Evolutionary conservation across 2,113 vertebrate species (phyloP).

Genomic region (Calidris pygmaea): DNA sequence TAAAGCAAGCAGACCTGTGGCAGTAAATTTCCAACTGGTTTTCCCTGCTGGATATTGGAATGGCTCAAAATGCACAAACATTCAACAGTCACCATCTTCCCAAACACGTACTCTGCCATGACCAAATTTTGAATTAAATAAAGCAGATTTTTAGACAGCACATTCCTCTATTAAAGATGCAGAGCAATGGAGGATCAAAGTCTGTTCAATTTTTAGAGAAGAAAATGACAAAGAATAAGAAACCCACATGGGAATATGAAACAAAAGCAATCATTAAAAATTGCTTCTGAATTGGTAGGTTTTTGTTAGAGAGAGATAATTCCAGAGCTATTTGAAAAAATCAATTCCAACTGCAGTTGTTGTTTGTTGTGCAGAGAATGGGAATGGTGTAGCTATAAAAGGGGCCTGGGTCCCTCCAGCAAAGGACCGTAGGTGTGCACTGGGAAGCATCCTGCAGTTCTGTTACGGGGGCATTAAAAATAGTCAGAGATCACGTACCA

Average conservation of each 20-base stretch:
- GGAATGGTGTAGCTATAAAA: slow-evolving; percentile 9
- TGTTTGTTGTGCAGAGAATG: slow-evolving; percentile 15
- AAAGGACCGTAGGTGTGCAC: slow-evolving; percentile 24
- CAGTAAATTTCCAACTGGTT: neutral
- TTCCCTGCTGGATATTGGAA: neutral
- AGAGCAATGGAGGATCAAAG: slow-evolving; percentile 14
- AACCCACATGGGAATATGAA: slow-evolving; percentile 45
- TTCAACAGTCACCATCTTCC: neutral
- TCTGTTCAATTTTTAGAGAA: slow-evolving; percentile 20
- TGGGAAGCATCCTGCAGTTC: neutral
- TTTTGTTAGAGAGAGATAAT: slow-evolving; percentile 55
- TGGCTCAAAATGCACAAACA: neutral
- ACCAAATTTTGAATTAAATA: neutral
- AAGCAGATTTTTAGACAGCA: neutral
- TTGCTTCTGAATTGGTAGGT: slow-evolving; percentile 32
- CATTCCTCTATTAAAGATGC: neutral
- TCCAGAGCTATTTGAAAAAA: slow-evolving; percentile 42
- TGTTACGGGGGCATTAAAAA: slow-evolving; percentile 48
- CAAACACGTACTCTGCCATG: neutral
- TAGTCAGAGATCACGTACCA: slow-evolving; percentile 53
- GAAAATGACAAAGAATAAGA: slow-evolving; percentile 39
- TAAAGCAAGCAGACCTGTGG: neutral
- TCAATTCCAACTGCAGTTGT: slow-evolving; percentile 40
- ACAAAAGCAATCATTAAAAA: slow-evolving; percentile 66
- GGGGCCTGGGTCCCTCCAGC: neutral